Evolutionary conservation across 2,888 invertebrate species (phyloP).

Genomic region (Iphiclides podalirius): DNA sequence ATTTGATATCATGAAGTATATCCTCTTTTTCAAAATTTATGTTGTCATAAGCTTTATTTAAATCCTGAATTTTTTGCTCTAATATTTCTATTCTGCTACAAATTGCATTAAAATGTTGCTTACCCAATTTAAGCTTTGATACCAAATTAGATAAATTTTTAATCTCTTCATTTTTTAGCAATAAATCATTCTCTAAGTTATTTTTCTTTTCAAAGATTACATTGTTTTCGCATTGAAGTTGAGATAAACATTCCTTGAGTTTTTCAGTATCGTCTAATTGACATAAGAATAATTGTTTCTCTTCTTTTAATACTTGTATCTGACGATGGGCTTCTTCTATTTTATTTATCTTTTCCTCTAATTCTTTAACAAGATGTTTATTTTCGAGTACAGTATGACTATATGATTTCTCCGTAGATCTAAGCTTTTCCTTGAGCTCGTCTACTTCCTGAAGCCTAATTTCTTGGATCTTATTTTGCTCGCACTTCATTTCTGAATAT

Average conservation of each 20-base stretch:
- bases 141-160: conserved; percentile 27
- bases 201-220: conserved; percentile 41
- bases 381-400: conserved; percentile 37
- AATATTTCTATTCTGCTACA: conserved; percentile 33
- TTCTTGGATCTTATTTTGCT: conserved; percentile 48
- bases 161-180: conserved; percentile 38
- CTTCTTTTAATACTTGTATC: conserved; percentile 41
- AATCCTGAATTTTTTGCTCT: conserved; percentile 35
- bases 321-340: conserved; percentile 41
- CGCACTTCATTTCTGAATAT: conserved; percentile 42
- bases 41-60: conserved; percentile 36
- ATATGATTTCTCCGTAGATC: conserved; percentile 38
- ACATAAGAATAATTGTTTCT: conserved; percentile 42
- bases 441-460: conserved; percentile 36
- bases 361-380: conserved; percentile 40
- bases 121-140: conserved; percentile 30
- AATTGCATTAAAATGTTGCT: conserved; percentile 35
- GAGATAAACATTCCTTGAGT: conserved; percentile 40
- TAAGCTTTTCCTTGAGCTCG: conserved; percentile 37
- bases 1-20: conserved; percentile 39
- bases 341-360: conserved; percentile 38
- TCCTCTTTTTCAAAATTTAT: conserved; percentile 39
- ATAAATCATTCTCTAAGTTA: conserved; percentile 37
- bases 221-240: conserved; percentile 37
- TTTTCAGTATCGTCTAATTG: conserved; percentile 40